Percentiles rank a stretch among this genome's conserved stretches.
Evolutionary conservation across 1,140 invertebrate genomes (phyloP).

Genomic region (Coelopa frigida): DNA sequence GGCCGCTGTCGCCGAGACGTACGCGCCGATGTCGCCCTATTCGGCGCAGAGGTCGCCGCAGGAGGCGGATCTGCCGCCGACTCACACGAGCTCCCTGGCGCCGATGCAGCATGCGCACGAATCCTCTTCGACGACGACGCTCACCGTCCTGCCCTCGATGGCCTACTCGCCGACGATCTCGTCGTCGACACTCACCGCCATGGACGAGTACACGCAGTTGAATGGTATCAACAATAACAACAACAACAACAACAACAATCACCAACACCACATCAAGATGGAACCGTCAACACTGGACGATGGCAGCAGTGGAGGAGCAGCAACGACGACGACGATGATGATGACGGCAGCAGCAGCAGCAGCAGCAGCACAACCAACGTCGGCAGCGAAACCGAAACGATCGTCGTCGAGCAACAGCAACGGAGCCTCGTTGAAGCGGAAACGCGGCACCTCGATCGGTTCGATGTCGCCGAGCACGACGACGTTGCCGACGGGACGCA

Average conservation of each 20-base stretch:
- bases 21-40: conserved; percentile 28
- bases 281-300: too few relatives aligned
- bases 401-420: background rate
- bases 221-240: conserved; percentile 1
- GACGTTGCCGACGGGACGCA: conserved; percentile 44
- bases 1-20: conserved; percentile 6
- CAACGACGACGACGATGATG: conserved; percentile 3
- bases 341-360: conserved; percentile 17
- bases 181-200: conserved; percentile 26
- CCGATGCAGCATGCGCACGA: conserved; percentile 24
- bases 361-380: conserved; percentile 20
- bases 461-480: conserved; percentile 26
- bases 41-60: conserved; percentile 36
- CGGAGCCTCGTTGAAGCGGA: conserved; percentile 12
- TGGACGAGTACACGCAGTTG: conserved; percentile 22
- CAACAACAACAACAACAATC: conserved; percentile 15
- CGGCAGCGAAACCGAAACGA: conserved; percentile 15
- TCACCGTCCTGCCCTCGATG: conserved; percentile 24
- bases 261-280: conserved; percentile 6
- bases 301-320: too few relatives aligned
- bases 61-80: conserved; percentile 36
- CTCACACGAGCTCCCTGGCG: conserved; percentile 23
- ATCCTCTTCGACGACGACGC: conserved; percentile 20
- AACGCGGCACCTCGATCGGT: conserved; percentile 21
- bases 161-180: conserved; percentile 37